Base-by-base conservation (phyloP, 2,888 invertebrate species). In the Macrosoma leucophasiata region DNA sequence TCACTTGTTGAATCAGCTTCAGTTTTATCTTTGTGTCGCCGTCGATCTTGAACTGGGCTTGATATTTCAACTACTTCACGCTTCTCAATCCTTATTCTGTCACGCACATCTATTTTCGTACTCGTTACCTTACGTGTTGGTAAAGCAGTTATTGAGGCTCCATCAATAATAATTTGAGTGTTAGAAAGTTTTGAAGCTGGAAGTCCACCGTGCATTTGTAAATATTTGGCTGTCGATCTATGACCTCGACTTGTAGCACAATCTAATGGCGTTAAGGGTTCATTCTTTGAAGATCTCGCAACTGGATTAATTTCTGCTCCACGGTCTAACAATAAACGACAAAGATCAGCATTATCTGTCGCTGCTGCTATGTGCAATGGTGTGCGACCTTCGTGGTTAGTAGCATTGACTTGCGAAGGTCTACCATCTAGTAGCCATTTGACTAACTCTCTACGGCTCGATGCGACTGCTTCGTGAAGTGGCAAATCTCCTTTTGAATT, bases 401-500 rank as follows among this genome's bases (percentile, higher is more conserved):
- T 91, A 26, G 91, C 93, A 72, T 90, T 97, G 28, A 95, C 90
- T 55, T 90, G 92, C 52, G 93, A 92, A 1, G 95, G 93, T 41
- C 94, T 87, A 53, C 93, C 91, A 29, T 90, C 89, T 34, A 96
- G 81, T 23, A 98, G 77, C 96, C 97, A 97, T 54, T 92, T 90
- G 1, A 97, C 92, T 38, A 97, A 70, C 57, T 96, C 96, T 44
- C 94, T 89, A 41, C 96, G 87, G 1, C 97, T 97, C 1, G 96
- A 96, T 22, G 94, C 90, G 0, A 97, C 94, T 0, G 98, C 98
- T 76, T 99, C 98, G 65, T 99, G 98, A 13, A 98, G 84, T 0
- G 98, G 96, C 34, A 96, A 87, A 68, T 98, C 98, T 0, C 98
- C 98, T 61, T 95, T 91, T 1, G 95, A 93, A 64, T 97, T 98